A percentile compares a stretch with the other conserved stretches of the same genome.
Conservation (phyloP, 2,888 invertebrate species). For the Eretmocerus hayati region DNA sequence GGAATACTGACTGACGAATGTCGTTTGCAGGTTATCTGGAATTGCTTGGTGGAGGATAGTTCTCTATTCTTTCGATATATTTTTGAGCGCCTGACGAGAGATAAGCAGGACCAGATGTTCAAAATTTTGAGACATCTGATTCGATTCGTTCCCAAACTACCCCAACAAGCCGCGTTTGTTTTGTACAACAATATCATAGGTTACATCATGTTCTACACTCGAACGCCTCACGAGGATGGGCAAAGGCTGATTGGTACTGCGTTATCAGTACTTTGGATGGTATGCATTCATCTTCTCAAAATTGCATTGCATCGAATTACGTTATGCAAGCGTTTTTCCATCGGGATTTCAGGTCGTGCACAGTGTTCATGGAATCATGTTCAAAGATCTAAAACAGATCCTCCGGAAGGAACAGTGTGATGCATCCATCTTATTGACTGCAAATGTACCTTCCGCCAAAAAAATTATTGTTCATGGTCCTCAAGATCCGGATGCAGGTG, state of each 20-base stretch:
- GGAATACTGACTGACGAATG: neutral
- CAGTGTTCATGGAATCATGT: constrained; percentile 97
- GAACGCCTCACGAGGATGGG: constrained; percentile 92
- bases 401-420: constrained; percentile 98
- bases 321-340: neutral
- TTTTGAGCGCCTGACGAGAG: constrained; percentile 87
- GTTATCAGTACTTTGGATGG: constrained; percentile 94
- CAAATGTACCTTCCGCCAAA: constrained; percentile 98
- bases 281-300: too few relatives aligned
- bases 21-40: constrained; percentile 79
- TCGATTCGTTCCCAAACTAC: constrained; percentile 84
- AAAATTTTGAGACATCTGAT: constrained; percentile 86
- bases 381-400: constrained; percentile 98
- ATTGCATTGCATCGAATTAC: constrained; percentile 1
- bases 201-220: constrained; percentile 98
- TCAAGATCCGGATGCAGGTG: constrained; percentile 79
- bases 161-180: constrained; percentile 96
- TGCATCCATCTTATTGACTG: constrained; percentile 92
- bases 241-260: constrained; percentile 93
- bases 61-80: constrained; percentile 93
- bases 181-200: constrained; percentile 98
- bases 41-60: constrained; percentile 95
- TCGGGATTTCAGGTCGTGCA: constrained; percentile 78
- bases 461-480: constrained; percentile 97
- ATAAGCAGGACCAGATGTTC: constrained; percentile 91